A percentile compares a stretch with the other conserved stretches of the same genome.
Conservation (phyloP, 2,797 vertebrate species). For the Coccyzus lansbergi region DNA sequence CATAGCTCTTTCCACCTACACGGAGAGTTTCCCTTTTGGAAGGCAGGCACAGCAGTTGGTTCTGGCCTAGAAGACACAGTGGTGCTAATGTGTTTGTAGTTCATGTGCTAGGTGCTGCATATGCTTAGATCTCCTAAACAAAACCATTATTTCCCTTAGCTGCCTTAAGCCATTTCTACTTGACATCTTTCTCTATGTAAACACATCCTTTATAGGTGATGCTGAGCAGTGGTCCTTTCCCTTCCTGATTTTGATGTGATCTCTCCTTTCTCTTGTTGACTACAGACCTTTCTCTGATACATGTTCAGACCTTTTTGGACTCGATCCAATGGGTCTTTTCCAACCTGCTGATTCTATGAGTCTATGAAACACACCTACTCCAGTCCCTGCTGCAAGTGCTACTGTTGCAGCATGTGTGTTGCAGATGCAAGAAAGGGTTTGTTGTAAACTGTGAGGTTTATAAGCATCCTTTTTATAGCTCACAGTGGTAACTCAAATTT, state of each 20-base stretch:
- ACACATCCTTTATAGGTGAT: not conserved
- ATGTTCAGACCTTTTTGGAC: not conserved
- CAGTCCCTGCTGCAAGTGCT: not conserved
- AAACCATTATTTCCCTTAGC: not conserved
- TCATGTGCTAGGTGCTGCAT: not conserved
- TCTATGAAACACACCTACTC: not conserved
- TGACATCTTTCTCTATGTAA: not conserved
- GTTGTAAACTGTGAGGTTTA: not conserved
- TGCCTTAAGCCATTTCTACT: not conserved
- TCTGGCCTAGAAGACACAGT: not conserved
- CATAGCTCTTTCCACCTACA: not conserved
- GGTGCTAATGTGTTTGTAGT: not conserved
- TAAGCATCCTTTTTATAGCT: not conserved
- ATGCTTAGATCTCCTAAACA: not conserved
- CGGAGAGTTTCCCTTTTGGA: not conserved
- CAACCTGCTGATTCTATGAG: no score
- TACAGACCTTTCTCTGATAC: not conserved
- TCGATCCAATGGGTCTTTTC: no score
- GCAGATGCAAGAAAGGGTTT: not conserved
- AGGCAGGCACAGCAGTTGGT: not conserved
- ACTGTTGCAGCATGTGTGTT: not conserved
- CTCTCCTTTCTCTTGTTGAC: not conserved
- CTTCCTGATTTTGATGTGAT: not conserved
- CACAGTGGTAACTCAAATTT: not conserved
- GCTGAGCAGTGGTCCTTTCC: not conserved